phyloP scores from a whole-genome alignment of 1,140 invertebrate genomes.

The Aphis craccivora region DNA sequence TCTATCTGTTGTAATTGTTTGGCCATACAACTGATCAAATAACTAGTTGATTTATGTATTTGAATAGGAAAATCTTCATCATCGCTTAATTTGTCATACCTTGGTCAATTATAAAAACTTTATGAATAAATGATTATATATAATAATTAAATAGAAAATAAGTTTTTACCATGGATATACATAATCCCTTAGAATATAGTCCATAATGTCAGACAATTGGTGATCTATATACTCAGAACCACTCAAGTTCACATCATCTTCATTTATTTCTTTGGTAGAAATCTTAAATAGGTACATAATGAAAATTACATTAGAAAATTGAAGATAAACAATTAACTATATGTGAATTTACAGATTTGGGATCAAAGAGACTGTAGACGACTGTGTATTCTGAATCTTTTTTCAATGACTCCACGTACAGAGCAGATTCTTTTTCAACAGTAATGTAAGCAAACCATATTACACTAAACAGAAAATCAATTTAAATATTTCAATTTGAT shows the following conservation, averaged over 20 bases:
- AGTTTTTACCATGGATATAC: conserved; percentile 77
- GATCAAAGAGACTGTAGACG: conserved; percentile 19
- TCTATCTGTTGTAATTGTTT: conserved; percentile 60
- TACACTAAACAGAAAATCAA: neutral
- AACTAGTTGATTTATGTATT: conserved; percentile 67
- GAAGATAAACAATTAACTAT: neutral
- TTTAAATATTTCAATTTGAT: neutral
- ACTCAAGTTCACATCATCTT: conserved; percentile 61
- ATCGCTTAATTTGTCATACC: conserved; percentile 69
- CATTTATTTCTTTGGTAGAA: neutral
- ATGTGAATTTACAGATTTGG: neutral
- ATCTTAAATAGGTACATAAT: neutral
- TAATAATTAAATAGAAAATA: neutral
- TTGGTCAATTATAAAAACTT: conserved; percentile 60
- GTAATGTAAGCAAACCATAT: conserved; percentile 20
- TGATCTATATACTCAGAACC: conserved; percentile 74
- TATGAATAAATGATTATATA: neutral
- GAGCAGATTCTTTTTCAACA: neutral
- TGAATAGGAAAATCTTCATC: conserved; percentile 69
- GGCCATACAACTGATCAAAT: conserved; percentile 68
- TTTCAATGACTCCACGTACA: neutral
- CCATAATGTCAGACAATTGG: conserved; percentile 76
- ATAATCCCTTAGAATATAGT: conserved; percentile 80
- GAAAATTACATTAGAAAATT: neutral
- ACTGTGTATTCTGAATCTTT: neutral